A percentile compares a stretch with the other conserved stretches of the same genome.
Conservation (phyloP, 2,797 vertebrate species). For the Nothura maculosa region DNA sequence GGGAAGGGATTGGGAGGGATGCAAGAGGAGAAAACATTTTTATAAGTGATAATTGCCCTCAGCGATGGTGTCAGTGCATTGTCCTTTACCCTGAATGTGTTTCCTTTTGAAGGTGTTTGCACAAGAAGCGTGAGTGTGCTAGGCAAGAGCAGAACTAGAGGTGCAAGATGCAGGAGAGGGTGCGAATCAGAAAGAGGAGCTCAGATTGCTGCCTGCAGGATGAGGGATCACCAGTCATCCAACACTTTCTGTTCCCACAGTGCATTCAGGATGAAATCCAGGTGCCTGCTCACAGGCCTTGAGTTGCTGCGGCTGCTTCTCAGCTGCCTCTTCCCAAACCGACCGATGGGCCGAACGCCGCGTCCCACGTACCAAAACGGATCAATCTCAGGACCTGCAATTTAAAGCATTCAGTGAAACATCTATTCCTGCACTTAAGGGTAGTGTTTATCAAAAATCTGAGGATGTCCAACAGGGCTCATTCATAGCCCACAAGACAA, state of each 20-base stretch:
- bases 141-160: neutral
- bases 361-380: constrained; percentile 93
- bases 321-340: constrained; percentile 91
- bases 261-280: constrained; percentile 82
- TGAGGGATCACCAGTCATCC: constrained; percentile 77
- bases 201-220: neutral
- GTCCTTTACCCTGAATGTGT: neutral
- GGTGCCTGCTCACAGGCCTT: constrained; percentile 77
- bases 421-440: neutral
- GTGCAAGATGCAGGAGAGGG: neutral
- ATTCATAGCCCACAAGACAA: neutral
- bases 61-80: neutral
- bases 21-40: neutral
- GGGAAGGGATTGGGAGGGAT: neutral
- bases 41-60: neutral
- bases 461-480: neutral
- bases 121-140: neutral
- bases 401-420: constrained; percentile 36
- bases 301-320: constrained; percentile 40
- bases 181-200: neutral
- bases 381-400: constrained; percentile 91
- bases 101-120: neutral
- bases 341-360: constrained; percentile 91
- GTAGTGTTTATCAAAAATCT: neutral
- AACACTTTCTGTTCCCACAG: constrained; percentile 81